Conservation (phyloP, 1,140 invertebrate species). For the Papilio polyxenes region DNA sequence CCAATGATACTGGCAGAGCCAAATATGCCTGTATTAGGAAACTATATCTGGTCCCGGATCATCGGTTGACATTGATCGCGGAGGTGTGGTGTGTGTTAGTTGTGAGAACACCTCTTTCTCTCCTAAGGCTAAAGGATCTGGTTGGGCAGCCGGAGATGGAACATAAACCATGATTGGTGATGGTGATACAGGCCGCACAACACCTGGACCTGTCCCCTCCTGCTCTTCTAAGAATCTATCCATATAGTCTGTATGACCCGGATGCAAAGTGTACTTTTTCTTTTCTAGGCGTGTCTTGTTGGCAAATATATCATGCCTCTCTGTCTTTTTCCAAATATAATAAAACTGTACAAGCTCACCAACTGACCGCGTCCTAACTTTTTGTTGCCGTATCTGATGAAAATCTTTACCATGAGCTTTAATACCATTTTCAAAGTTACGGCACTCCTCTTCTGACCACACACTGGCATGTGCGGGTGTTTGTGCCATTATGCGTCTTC, state of each 20-base stretch:
- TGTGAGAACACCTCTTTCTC: constrained; percentile 79
- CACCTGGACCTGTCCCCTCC: constrained; percentile 79
- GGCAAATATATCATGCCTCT: constrained; percentile 95
- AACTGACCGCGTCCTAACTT: constrained; percentile 96
- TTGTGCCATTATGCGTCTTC: constrained; percentile 85
- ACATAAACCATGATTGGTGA: constrained; percentile 72
- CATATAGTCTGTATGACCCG: constrained; percentile 93
- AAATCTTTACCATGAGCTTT: constrained; percentile 98
- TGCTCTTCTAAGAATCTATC: constrained; percentile 92
- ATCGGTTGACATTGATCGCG: constrained; percentile 65
- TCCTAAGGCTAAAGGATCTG: constrained; percentile 76
- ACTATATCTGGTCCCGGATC: constrained; percentile 67
- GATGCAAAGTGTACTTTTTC: constrained; percentile 93
- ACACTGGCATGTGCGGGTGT: constrained; percentile 87
- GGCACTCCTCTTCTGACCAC: constrained; percentile 99
- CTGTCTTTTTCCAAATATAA: constrained; percentile 99
- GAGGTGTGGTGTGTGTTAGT: constrained; percentile 67
- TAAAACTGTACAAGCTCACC: constrained; percentile 99
- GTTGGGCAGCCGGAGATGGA: constrained; percentile 70
- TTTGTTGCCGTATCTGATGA: constrained; percentile 95
- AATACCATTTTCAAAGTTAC: constrained; percentile 97
- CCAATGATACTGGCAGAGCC: constrained; percentile 59
- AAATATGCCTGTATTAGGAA: constrained; percentile 71
- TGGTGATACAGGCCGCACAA: constrained; percentile 75
- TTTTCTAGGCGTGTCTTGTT: constrained; percentile 92